Evolutionary conservation across 2,888 invertebrate genomes (phyloP).

Genomic region (Podabrus alpinus): DNA sequence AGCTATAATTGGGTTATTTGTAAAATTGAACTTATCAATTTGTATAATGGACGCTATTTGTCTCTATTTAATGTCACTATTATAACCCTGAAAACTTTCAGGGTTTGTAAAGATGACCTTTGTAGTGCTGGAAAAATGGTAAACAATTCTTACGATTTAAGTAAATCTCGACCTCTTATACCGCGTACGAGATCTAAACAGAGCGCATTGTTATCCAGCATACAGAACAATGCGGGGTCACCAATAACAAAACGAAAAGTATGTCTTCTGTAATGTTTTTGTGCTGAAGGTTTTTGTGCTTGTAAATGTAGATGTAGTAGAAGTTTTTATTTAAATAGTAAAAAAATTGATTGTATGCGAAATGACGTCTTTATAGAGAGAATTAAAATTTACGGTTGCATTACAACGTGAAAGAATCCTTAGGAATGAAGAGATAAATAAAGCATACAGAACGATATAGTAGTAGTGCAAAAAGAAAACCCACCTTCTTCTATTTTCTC

Average conservation of each 20-base stretch:
- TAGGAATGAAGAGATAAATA: conserved; percentile 21
- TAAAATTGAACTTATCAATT: too few relatives aligned
- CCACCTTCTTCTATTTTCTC: conserved; percentile 24
- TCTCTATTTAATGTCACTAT: too few relatives aligned
- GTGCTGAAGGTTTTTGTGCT: background rate
- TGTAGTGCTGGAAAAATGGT: too few relatives aligned
- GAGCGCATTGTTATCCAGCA: too few relatives aligned
- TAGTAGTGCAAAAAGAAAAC: conserved; percentile 20
- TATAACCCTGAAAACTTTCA: too few relatives aligned
- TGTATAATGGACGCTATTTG: too few relatives aligned
- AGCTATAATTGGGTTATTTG: too few relatives aligned
- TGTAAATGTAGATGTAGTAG: background rate
- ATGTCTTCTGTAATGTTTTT: background rate
- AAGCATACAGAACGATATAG: conserved; percentile 14
- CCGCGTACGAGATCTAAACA: too few relatives aligned
- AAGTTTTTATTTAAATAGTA: background rate
- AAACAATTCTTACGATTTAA: too few relatives aligned
- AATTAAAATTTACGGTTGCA: conserved; percentile 28
- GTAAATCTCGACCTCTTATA: too few relatives aligned
- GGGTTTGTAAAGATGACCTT: too few relatives aligned
- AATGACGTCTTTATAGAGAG: conserved; percentile 9
- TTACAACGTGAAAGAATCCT: conserved; percentile 24
- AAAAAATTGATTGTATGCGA: background rate
- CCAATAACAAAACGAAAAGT: background rate
- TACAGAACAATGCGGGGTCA: background rate